A percentile compares a stretch with the other conserved stretches of the same genome.
Conservation (phyloP, 92 coral and sea anemone genomes). For the Chrysogorgia sp. region DNA sequence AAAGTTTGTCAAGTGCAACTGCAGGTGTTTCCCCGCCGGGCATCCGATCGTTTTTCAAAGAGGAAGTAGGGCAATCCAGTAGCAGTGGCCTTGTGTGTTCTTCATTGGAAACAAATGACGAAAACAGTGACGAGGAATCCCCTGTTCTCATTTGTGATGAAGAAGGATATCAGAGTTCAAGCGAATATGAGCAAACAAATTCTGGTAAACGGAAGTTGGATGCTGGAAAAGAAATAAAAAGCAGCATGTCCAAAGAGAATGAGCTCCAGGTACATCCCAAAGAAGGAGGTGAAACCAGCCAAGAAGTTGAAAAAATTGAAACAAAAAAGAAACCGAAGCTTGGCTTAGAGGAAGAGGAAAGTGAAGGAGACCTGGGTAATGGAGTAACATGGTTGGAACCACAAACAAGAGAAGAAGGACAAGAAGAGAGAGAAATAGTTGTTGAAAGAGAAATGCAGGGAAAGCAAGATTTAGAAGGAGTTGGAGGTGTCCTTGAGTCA, state of each 20-base stretch:
- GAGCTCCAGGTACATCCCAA: background rate
- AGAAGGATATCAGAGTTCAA: background rate
- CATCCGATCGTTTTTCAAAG: conserved; percentile 43
- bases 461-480: background rate
- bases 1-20: conserved; percentile 12
- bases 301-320: too few relatives aligned
- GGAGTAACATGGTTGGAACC: background rate
- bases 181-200: background rate
- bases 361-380: too few relatives aligned
- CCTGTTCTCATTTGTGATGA: background rate
- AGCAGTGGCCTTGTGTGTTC: background rate
- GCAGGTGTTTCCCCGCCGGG: conserved; percentile 27
- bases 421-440: background rate
- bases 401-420: conserved; percentile 2
- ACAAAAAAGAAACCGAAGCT: too few relatives aligned
- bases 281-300: background rate
- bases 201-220: background rate
- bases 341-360: too few relatives aligned
- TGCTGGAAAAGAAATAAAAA: background rate
- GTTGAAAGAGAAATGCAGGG: conserved; percentile 18
- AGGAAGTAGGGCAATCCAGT: background rate
- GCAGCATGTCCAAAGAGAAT: background rate
- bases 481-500: conserved; percentile 1
- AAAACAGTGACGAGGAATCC: background rate
- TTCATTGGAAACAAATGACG: background rate